Evolutionary conservation across 23 tunicate species (phyloP), one percentile per base, ranked within the genome.

Genomic region (Halocynthia aurantium): DNA sequence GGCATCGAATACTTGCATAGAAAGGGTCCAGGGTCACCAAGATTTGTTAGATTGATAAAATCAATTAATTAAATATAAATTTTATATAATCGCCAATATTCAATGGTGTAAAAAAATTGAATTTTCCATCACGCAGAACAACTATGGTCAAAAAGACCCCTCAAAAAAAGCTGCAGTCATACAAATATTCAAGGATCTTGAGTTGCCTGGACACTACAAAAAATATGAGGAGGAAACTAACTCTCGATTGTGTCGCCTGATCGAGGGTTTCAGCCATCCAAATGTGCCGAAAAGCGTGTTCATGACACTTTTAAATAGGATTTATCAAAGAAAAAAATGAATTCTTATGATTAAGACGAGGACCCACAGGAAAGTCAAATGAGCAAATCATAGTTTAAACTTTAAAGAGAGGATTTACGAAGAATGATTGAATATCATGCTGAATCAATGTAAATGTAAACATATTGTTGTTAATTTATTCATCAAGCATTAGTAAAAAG

Each of bases 251-350:
- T 50, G 75, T n/a, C 52, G 22, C 6, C 75, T 61, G 10, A 79
- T 92, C 13, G 63, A 72, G 12, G 50, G 64, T 8, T 72, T 70
- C 57, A 51, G 73, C 8, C 76, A 78, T 19, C 22, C 60, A 6
- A 44, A 61, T 11, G 57, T 92, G 11, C 98, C 98, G 6, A 53
- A 73, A 11, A 55, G 64, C 22, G 73, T 92, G 49, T 92, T 82
- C 80, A 70, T 92, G 15, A 70, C 75, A 6, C 61, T 92, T 6
- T 75, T 92, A 7, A 74, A 86, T 55, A 86, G 82, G 82, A 92
- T 92, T 55, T 92, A 92, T 53, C 60, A 67, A 69, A 72, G 98
- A 6, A 68, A 86, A 69, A 92, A 92, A 70, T 92, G 68, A 84
- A 5, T 18, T 61, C 44, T 31, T 31, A 31, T 31, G 44, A 31